Evolutionary conservation across 2,888 invertebrate genomes (phyloP).

Genomic region (Scaeva pyrastri): DNA sequence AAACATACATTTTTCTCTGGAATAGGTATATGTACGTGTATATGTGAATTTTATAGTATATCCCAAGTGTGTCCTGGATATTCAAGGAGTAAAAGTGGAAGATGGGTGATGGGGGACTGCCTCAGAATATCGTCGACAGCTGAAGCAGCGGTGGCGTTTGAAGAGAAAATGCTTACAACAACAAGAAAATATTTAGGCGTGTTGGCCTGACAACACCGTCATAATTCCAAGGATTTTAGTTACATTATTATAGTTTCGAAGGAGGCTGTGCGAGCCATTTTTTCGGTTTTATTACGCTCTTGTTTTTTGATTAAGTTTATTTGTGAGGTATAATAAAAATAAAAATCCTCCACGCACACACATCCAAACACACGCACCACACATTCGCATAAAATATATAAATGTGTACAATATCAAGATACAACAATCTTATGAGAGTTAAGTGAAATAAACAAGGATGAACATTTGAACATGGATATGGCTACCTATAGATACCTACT

Average conservation of each 20-base stretch:
- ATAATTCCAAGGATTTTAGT: conserved; percentile 64
- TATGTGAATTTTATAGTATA: not conserved
- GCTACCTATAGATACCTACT: not conserved
- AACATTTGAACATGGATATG: conserved; percentile 26
- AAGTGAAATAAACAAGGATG: conserved; percentile 70
- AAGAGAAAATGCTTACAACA: conserved; percentile 45
- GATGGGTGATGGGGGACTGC: no score
- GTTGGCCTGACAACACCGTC: conserved; percentile 51
- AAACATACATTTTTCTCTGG: no score
- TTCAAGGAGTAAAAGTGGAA: not conserved
- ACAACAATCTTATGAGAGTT: conserved; percentile 14
- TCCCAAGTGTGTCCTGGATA: conserved; percentile 12
- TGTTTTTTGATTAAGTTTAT: conserved; percentile 75
- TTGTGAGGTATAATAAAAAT: conserved; percentile 66
- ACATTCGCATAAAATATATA: not conserved
- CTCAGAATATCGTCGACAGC: not conserved
- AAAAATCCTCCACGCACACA: conserved; percentile 41
- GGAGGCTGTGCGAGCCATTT: conserved; percentile 46
- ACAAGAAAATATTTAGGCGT: conserved; percentile 41
- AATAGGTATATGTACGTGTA: no score
- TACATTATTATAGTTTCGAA: not conserved
- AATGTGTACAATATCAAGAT: conserved; percentile 1
- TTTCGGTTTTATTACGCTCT: conserved; percentile 67
- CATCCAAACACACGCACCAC: not conserved
- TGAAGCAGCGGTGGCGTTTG: no score